These are phyloP conservation scores for Porites australiensis DNA, from an alignment of 64 coral and sea anemone genomes.

Conservation along the genomic window DNA sequence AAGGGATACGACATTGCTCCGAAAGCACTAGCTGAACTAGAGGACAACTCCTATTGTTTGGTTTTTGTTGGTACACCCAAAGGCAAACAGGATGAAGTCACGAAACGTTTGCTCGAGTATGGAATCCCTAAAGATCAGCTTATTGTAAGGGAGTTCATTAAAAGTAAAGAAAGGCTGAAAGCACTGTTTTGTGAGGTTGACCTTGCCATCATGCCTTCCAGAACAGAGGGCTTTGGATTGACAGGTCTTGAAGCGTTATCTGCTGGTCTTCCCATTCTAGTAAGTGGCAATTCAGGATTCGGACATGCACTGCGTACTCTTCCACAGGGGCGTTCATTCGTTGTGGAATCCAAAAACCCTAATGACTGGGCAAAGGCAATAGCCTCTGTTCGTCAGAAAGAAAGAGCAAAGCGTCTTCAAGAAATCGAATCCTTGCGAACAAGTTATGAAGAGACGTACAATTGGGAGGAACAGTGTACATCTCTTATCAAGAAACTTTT, in stretches of 20 bases:
- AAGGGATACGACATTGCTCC: background rate
- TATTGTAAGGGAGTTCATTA: background rate
- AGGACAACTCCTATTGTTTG: background rate
- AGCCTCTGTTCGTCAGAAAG: background rate
- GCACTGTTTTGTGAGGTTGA: background rate
- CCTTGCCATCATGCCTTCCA: background rate
- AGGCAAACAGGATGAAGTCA: background rate
- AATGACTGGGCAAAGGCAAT: background rate
- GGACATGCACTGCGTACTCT: background rate
- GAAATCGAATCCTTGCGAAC: background rate
- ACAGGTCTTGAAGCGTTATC: background rate
- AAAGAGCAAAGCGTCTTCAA: background rate
- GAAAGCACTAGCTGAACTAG: background rate
- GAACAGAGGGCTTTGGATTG: constrained; percentile 16
- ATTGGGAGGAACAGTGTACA: background rate
- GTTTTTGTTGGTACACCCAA: background rate
- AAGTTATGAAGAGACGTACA: background rate
- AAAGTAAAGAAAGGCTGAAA: background rate
- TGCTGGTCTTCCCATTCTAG: constrained; percentile 13
- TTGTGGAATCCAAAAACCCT: background rate
- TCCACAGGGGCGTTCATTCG: background rate
- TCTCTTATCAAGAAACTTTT: background rate
- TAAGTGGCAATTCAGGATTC: background rate
- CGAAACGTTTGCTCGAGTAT: background rate
- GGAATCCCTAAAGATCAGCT: background rate